These are phyloP conservation scores for Brachionus paranguensis DNA, from an alignment of 1,140 invertebrate genomes.

Conservation along the genomic window DNA sequence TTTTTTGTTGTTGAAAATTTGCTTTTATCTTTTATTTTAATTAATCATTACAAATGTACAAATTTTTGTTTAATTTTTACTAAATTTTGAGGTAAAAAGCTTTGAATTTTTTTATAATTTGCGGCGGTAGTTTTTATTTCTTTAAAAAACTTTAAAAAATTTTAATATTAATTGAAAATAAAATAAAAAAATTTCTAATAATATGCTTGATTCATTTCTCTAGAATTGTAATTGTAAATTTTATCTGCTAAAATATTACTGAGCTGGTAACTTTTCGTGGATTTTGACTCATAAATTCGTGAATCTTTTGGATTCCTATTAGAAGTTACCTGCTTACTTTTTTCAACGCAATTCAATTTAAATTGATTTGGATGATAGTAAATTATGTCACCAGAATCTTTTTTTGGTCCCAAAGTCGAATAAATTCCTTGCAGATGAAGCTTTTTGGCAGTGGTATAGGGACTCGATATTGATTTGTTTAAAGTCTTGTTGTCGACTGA, in stretches of 20 bases:
- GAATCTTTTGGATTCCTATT: not conserved
- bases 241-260: not conserved
- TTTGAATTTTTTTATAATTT: no score
- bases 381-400: not conserved
- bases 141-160: not conserved
- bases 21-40: no score
- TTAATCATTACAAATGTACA: no score
- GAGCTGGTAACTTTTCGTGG: not conserved
- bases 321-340: not conserved
- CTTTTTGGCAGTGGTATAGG: not conserved
- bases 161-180: not conserved
- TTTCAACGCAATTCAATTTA: not conserved
- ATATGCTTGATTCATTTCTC: constrained; percentile 35
- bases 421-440: not conserved
- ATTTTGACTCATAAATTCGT: constrained; percentile 6
- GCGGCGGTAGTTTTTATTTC: not conserved
- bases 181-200: constrained; percentile 15
- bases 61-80: no score
- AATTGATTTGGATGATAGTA: constrained; percentile 10
- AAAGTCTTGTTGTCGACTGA: not conserved
- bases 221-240: not conserved
- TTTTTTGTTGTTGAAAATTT: no score
- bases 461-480: not conserved
- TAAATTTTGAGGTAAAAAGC: no score
- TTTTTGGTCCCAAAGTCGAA: not conserved